Evolutionary conservation across 2,113 vertebrate genomes (phyloP).

Genomic region (Machaerirhynchus nigripectus): DNA sequence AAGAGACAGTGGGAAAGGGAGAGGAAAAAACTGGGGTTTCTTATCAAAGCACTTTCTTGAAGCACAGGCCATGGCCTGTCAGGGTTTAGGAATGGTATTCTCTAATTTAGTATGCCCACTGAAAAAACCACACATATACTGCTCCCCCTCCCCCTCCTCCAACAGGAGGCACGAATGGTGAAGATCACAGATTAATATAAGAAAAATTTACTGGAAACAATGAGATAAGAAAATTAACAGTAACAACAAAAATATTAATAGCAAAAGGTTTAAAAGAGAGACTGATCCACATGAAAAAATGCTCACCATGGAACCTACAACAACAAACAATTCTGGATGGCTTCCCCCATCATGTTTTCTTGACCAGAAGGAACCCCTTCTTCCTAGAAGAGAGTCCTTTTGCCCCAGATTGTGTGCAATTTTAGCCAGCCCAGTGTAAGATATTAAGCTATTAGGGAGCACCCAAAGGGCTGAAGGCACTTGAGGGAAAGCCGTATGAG

Average conservation of each 20-base stretch:
- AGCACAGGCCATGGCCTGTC: not conserved
- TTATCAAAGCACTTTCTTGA: not conserved
- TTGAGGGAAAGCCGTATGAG: no score
- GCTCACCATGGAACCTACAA: not conserved
- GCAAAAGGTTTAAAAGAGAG: not conserved
- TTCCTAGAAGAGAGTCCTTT: not conserved
- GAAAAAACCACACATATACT: not conserved
- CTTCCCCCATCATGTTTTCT: not conserved
- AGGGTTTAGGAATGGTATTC: not conserved
- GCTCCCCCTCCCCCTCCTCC: rapidly evolving
- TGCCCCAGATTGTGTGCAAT: not conserved
- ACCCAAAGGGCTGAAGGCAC: not conserved
- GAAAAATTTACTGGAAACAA: not conserved
- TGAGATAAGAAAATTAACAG: not conserved
- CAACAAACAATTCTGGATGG: not conserved
- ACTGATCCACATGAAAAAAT: not conserved
- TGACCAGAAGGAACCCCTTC: not conserved
- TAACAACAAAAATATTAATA: not conserved
- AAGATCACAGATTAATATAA: not conserved
- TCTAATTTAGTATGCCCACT: not conserved
- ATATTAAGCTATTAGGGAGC: not conserved
- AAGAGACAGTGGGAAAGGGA: not conserved
- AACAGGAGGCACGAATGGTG: rapidly evolving
- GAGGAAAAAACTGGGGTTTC: not conserved
- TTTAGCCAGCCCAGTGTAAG: not conserved